Base-by-base conservation (phyloP, 1,140 invertebrate genomes). In the Helicoverpa armigera region DNA sequence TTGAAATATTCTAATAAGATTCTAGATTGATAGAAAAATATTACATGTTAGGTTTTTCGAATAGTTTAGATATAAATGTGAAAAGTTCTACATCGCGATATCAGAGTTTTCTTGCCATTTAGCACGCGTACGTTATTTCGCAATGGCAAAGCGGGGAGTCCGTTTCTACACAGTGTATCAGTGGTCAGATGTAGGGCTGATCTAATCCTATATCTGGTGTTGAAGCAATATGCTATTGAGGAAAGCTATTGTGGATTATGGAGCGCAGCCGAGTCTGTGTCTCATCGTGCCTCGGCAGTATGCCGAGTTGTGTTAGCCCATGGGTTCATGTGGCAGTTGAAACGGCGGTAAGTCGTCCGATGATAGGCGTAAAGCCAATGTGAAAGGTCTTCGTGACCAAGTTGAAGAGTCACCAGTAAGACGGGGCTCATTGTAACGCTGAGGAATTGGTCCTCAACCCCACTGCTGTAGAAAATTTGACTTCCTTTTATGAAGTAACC, bases 111-210 rank as follows among this genome's bases (percentile, higher is more conserved):
- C 67, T 0, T 43, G 4, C 0, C 29, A 50, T 29, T 43, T 82
- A 48, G 70, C 58, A 82, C 85, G 85, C 82, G 85, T 87, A 85
- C 87, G 83, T 86, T 67, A 67, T 85, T 89, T 86, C 87, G 85
- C 86, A 79, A 10, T 83, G 86, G 87, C 65, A 76, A 63, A 43
- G 43, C 77, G 65, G 65, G 65, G 35, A 43, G 65, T 69, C 65
- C 65, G 65, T 69, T 69, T 69, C 65, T 69, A 69, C 65, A 69
- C 65, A 69, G 65, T 69, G 16, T 18, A 12, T 23, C 43, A 69
- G 65, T 69, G 10, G 10, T 69, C 65, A 69, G 65, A 16, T 43
- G 43, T 50, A 18, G 43, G 43, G 65, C 65, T 69, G 65, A 23
- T 50, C 43, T 69, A 18, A 69, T 1, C 43, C 43, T 50, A 69